Base-by-base conservation (phyloP, 2,797 vertebrate species). In the Ispidina lecontei region DNA sequence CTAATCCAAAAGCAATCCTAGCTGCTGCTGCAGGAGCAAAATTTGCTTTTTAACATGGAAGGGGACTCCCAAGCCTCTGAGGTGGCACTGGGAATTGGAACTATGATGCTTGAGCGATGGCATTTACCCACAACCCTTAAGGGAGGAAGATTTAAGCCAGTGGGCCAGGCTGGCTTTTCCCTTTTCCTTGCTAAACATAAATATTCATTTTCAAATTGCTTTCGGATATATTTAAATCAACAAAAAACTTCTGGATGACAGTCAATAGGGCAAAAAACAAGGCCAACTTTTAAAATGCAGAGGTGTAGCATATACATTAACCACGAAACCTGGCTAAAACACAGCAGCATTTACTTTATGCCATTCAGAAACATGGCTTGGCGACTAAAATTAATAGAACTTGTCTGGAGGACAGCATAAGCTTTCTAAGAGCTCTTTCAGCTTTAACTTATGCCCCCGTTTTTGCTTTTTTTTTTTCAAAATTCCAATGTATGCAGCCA, bases 341-440 rank as follows among this genome's bases (percentile, higher is more conserved):
- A 89, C 51, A 90, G 78, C 60, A 88, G 67, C 87, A 87, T 94
- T 96, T 95, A 93, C 71, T 91, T 94, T 77, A 87, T 93, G 75
- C 80, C 76, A 77, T 82, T 91, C 89, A 94, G 91, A 97, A 94
- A 90, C 16, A 7, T 83, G 77, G 67, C 63, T 92, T 96, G 78
- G 92, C 12, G 4, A 87, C 83, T 74, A 82, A 84, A 96, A 96
- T 89, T 68, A 91, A 95, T 41, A 89, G 72, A 71, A 87, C 37
- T 54, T 41, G 86, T 89, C 91, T 94, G 67, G 62, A 84, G 70
- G 75, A 83, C 71, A 91, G 90, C 28, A 70, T 23, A 62, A 58
- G 33, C 54, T 94, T 93, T 93, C 64, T 90, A 90, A 91, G 91
- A 89, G 91, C 52, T 93, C 92, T 84, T 95, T 96, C 91, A 95